Conservation (phyloP, 2,797 vertebrate genomes). For the Tangara arthus region DNA sequence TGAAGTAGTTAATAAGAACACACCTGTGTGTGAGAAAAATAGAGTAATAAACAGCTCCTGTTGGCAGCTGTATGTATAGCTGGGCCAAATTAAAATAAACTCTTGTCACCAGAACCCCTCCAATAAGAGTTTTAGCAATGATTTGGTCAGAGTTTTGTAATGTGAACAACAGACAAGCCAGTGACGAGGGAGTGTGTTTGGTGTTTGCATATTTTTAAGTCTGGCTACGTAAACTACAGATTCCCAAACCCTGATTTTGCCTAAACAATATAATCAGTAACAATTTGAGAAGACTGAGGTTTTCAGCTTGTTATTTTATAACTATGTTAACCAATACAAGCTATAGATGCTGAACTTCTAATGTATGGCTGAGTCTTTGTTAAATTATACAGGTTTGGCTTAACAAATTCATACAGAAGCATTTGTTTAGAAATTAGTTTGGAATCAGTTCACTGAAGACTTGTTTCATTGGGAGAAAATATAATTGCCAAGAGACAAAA, state of each 20-base stretch:
- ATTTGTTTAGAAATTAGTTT: background rate
- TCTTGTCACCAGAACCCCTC: background rate
- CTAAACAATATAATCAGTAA: background rate
- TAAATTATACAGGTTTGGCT: background rate
- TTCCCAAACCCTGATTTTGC: background rate
- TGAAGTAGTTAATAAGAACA: background rate
- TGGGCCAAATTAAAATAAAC: background rate
- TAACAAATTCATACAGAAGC: background rate
- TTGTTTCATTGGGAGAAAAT: background rate
- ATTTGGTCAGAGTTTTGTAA: background rate
- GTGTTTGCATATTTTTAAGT: conserved; percentile 9
- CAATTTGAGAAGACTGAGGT: background rate
- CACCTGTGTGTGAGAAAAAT: background rate
- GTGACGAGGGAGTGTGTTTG: background rate
- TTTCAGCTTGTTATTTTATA: background rate
- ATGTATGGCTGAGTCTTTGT: background rate
- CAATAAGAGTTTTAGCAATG: background rate
- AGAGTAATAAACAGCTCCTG: background rate
- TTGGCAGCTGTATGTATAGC: background rate
- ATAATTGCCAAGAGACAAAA: background rate
- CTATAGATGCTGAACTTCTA: background rate
- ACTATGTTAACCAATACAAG: background rate
- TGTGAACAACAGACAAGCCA: background rate
- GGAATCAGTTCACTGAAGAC: background rate
- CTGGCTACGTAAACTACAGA: background rate